A percentile compares a stretch with the other conserved stretches of the same genome.
phyloP scores from a whole-genome alignment of 2,888 invertebrate genomes.

The Spisula subtruncata region DNA sequence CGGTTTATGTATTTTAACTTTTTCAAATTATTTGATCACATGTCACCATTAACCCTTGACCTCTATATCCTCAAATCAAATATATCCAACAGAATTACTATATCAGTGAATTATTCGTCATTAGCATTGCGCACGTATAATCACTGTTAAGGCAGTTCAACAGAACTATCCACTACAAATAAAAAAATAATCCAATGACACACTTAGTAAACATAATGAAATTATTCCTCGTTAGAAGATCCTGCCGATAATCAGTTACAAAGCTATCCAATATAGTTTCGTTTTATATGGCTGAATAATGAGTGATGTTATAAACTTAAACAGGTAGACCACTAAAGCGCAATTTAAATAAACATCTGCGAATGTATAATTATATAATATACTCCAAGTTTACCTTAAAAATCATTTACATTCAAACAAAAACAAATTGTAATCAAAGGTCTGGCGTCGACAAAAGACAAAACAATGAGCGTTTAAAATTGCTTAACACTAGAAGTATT shows the following conservation, averaged over 20 bases:
- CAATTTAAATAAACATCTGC: no score
- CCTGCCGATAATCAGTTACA: no score
- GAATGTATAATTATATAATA: no score
- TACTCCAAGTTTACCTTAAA: not conserved
- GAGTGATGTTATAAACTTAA: no score
- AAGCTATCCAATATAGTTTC: no score
- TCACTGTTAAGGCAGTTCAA: not conserved
- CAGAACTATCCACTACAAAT: not conserved
- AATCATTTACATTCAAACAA: no score
- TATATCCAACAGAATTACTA: not conserved
- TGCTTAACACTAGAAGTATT: not conserved
- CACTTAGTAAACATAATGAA: no score
- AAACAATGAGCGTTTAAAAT: not conserved
- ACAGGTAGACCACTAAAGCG: no score
- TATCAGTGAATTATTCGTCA: not conserved
- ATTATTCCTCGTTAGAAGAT: not conserved
- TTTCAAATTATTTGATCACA: not conserved
- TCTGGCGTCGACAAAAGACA: conserved; percentile 2
- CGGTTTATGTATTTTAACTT: not conserved
- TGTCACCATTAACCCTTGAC: no score
- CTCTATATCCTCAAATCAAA: not conserved
- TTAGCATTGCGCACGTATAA: not conserved
- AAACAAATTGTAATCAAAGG: not conserved
- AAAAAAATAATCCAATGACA: no score
- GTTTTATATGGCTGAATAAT: not conserved